These are phyloP conservation scores for Microcebus jonahi DNA, from an alignment of 2,113 vertebrate species.

Conservation along the genomic window DNA sequence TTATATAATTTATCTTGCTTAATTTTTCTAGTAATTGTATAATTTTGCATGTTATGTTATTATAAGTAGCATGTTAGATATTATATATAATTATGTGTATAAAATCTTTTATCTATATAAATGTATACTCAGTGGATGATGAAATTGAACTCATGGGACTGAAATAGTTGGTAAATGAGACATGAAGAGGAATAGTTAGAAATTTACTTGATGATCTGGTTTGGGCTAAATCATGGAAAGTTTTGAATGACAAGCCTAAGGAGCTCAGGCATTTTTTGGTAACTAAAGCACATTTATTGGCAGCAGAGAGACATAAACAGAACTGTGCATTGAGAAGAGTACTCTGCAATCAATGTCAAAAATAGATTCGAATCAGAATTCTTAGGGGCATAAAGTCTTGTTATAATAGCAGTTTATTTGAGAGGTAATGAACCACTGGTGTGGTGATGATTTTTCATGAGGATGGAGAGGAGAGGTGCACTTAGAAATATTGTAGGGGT, in stretches of 20 bases:
- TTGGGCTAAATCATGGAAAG: background rate
- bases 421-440: background rate
- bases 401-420: background rate
- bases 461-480: background rate
- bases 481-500: background rate
- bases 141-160: background rate
- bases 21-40: background rate
- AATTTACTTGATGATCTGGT: background rate
- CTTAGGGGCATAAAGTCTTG: background rate
- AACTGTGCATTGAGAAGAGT: background rate
- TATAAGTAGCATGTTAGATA: background rate
- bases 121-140: background rate
- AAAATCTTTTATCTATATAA: background rate
- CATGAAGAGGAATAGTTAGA: background rate
- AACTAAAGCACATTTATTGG: background rate
- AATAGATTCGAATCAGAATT: slow-evolving; percentile 5
- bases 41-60: background rate
- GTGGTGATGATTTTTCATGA: background rate
- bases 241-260: background rate
- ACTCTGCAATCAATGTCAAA: background rate
- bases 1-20: background rate
- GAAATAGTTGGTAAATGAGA: background rate
- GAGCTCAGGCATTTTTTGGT: background rate
- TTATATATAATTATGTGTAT: background rate
- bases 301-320: background rate